Evolutionary conservation across 2,888 invertebrate species (phyloP).

Genomic region (Clepsis dumicolana): DNA sequence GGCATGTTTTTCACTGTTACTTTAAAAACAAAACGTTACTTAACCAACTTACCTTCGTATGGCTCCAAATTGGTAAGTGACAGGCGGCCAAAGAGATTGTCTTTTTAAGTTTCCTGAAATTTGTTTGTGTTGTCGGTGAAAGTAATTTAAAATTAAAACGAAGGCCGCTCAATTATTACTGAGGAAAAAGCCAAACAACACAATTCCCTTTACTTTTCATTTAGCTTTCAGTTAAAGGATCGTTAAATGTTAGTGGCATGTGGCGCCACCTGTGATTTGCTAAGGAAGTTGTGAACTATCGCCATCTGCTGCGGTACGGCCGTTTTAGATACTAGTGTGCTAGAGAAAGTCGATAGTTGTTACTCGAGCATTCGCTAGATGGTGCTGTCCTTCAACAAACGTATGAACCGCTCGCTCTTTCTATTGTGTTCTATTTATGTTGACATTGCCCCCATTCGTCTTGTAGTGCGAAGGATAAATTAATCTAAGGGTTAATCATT

Average conservation of each 20-base stretch:
- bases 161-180: conserved; percentile 59
- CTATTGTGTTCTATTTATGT: conserved; percentile 1
- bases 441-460: conserved; percentile 16
- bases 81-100: conserved; percentile 68
- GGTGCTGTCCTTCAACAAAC: conserved; percentile 45
- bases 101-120: conserved; percentile 69
- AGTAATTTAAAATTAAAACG: conserved; percentile 60
- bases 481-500: conserved; percentile 40
- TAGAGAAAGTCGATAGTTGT: conserved; percentile 40
- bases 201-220: conserved; percentile 46
- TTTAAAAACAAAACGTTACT: conserved; percentile 49
- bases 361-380: conserved; percentile 48
- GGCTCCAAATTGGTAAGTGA: conserved; percentile 64
- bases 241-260: conserved; percentile 20
- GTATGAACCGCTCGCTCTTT: conserved; percentile 8
- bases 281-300: conserved; percentile 30
- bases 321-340: conserved; percentile 4
- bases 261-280: conserved; percentile 63
- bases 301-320: conserved; percentile 49
- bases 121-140: conserved; percentile 74
- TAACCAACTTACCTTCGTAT: conserved; percentile 69
- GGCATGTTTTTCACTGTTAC: conserved; percentile 37
- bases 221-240: conserved; percentile 36
- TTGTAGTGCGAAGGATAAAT: conserved; percentile 32
- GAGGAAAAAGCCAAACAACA: conserved; percentile 59